Evolutionary conservation across 2,797 vertebrate genomes (phyloP).

Genomic region (Vipera ursinii): DNA sequence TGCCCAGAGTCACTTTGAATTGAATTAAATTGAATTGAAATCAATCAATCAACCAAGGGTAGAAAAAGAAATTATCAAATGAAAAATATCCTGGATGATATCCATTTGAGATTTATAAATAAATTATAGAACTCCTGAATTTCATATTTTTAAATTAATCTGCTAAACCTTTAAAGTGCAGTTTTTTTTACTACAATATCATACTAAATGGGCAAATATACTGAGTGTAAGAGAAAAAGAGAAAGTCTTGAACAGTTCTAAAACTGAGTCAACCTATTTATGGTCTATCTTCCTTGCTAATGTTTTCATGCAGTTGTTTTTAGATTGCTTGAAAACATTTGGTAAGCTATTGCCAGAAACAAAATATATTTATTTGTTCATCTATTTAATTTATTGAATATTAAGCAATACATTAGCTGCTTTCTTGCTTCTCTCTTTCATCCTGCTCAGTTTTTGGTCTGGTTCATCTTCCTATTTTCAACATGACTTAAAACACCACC

Average conservation of each 20-base stretch:
- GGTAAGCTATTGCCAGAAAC: background rate
- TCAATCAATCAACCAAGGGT: background rate
- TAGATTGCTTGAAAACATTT: background rate
- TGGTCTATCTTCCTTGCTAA: background rate
- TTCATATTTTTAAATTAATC: background rate
- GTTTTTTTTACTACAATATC: background rate
- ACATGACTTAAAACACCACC: background rate
- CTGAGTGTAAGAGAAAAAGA: background rate
- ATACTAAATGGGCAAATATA: background rate
- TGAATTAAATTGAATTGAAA: too few relatives aligned
- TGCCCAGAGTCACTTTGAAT: background rate
- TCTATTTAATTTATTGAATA: background rate
- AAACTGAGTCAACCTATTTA: background rate
- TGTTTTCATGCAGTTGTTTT: background rate
- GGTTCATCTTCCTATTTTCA: background rate
- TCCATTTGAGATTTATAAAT: background rate
- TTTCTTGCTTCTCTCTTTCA: background rate
- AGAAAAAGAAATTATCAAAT: background rate
- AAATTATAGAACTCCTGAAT: background rate
- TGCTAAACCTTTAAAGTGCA: background rate
- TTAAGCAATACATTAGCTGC: background rate
- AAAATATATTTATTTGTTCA: background rate
- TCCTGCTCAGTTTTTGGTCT: background rate
- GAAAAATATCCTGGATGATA: background rate
- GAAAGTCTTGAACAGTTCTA: background rate